Base-by-base conservation (phyloP, 2,888 invertebrate species). In the Rhingia rostrata region DNA sequence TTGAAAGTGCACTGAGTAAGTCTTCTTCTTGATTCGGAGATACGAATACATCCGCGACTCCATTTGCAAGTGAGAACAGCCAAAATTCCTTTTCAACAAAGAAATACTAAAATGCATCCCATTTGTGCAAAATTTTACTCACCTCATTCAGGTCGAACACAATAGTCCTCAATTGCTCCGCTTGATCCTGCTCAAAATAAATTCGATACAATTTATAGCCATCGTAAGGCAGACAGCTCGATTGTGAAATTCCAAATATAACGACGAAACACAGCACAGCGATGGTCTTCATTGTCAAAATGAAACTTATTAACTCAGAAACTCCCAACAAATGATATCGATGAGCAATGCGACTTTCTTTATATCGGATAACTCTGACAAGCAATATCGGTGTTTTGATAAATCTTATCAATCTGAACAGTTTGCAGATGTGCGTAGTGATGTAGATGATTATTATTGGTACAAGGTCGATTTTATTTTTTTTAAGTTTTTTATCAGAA, bases 291-390 rank as follows among this genome's bases (percentile, higher is more conserved):
- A 72, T 72, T 2, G 30, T 49, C 22, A 9, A 6, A 30, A 22
- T 30, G 22, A 4, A 30, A 32, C 4, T 49, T 63, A 41, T 53
- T 10, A 32, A 35, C 32, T 92, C n/a, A 97, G 90, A 3, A 95
- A 37, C 10, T 7, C 37, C 10, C 2, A 63, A 22, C 47, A n/a
- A 63, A 37, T 49, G n/a, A 7, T 14, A 30, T 49, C 64, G 4
- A 10, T 49, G 30, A 9, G 4, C 2, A 32, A 7, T 4, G 37
- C 39, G 32, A 1, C 22, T 14, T 41, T 41, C 7, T 41, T 22
- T 66, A 53, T 66, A 66, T 41, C 6, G 39, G 5, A 32, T 3
- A 35, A 0, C 33, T 33, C 7, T 9, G 32, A 32, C 41, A 7
- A 51, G 30, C 4, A 51, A 64, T 64, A 64, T 49, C 6, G 32